Base-by-base conservation (phyloP, 2,797 vertebrate genomes). In the Eulemur albifrons region DNA sequence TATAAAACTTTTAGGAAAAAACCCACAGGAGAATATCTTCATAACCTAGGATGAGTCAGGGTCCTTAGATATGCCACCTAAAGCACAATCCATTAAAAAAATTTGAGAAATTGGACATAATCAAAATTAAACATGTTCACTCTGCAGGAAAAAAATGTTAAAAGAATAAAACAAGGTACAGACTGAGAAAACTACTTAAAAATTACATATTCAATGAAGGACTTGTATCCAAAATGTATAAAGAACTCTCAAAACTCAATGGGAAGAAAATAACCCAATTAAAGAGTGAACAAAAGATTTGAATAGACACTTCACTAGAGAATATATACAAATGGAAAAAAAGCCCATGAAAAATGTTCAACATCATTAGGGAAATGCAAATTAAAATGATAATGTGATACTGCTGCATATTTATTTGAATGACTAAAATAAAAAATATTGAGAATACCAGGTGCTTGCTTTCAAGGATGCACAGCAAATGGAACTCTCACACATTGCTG, bases 221-320 rank as follows among this genome's bases (percentile, higher is more conserved):
- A 88, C 35, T 57, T 85, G 27, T 12, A 72, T 25, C 17, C 20
- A 93, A 96, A 97, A 69, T 91, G 90, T 20, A 84, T 35, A 80
- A 83, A 93, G 17, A 96, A 82, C 17, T 69, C 65, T 88, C 27
- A 94, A 61, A 95, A 85, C n/a, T 70, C 15, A 84, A 69, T 7
- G 57, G 0, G 7, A 79, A 84, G 73, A 82, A 92, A 65, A 82
- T 30, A 95, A 96, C 9, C 21, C 30, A 82, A 77, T 65, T 76
- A 72, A 93, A 90, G 85, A 70, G 27, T 79, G 23, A 90, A 4
- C 14, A 77, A 75, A 93, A 59, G 40, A 86, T 59, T 2, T 90
- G 17, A 94, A 84, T 11, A 81, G 52, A 76, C 7, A 72, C 57
- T 48, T 89, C 17, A 69, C 23, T 69, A 75, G 63, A 93, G 23